Conservation (phyloP, 2,113 vertebrate species). For the Leucopternis melanops region DNA sequence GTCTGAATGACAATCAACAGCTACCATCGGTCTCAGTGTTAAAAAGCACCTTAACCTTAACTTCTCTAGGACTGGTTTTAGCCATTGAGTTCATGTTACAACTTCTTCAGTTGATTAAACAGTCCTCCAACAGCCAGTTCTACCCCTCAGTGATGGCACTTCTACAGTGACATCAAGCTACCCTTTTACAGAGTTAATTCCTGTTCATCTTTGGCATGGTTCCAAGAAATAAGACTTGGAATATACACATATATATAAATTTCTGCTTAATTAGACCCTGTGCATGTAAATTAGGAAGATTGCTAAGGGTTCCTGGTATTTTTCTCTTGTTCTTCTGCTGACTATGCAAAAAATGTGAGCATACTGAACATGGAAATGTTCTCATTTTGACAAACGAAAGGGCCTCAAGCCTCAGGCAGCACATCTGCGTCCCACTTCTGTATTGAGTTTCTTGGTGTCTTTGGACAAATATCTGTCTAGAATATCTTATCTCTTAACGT, state of each 20-base stretch:
- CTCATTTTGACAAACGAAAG: not conserved
- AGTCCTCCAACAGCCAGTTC: not conserved
- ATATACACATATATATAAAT: not conserved
- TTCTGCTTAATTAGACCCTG: not conserved
- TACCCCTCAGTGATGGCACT: not conserved
- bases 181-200: not conserved
- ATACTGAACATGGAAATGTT: not conserved
- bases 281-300: not conserved
- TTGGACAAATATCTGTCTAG: not conserved
- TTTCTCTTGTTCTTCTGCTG: not conserved
- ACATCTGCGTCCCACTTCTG: not conserved
- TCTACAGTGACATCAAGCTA: not conserved
- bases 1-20: not conserved
- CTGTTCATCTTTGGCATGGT: fast-evolving
- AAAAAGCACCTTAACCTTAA: not conserved
- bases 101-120: not conserved
- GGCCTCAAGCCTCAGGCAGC: not conserved
- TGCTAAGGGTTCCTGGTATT: not conserved
- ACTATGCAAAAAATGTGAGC: not conserved
- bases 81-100: not conserved
- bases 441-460: not conserved
- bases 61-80: not conserved
- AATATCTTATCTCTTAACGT: not conserved
- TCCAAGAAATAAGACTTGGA: not conserved
- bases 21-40: not conserved